Percentiles rank a stretch among this genome's conserved stretches.
Evolutionary conservation across 2,888 invertebrate genomes (phyloP).

Genomic region (Meganola albula): DNA sequence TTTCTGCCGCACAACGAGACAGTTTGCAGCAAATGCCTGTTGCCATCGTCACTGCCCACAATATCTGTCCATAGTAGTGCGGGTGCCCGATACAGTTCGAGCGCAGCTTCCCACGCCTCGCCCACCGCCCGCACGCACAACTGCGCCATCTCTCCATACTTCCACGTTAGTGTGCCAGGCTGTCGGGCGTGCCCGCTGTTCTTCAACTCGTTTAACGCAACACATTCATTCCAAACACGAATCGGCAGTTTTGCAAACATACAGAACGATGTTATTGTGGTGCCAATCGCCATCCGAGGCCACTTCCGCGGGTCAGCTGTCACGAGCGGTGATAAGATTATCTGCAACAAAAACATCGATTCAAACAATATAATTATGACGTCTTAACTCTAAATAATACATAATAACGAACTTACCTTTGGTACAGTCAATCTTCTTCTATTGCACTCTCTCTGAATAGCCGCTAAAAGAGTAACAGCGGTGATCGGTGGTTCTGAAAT

Average conservation of each 20-base stretch:
- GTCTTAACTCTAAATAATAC: not conserved
- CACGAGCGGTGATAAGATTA: conserved; percentile 59
- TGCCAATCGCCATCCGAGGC: conserved; percentile 46
- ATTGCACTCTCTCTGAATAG: conserved; percentile 57
- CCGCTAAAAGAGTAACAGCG: conserved; percentile 58
- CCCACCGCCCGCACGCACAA: conserved; percentile 51
- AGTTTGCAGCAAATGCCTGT: conserved; percentile 77
- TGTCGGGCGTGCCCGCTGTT: conserved; percentile 47
- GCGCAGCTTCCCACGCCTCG: conserved; percentile 47
- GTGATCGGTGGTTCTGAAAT: conserved; percentile 58
- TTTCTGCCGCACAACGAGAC: conserved; percentile 84
- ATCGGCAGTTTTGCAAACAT: conserved; percentile 48
- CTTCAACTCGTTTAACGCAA: conserved; percentile 51
- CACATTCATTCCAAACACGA: conserved; percentile 48
- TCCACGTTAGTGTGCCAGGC: conserved; percentile 60
- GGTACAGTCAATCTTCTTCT: conserved; percentile 58
- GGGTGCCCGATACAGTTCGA: conserved; percentile 58
- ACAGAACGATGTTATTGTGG: conserved; percentile 33
- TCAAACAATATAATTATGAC: not conserved
- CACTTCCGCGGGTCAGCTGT: conserved; percentile 66
- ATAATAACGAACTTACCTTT: conserved; percentile 42
- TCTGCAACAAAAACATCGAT: conserved; percentile 31
- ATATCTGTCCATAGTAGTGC: conserved; percentile 74
- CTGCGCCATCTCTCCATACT: conserved; percentile 60
- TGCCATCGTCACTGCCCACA: conserved; percentile 73